Conservation (phyloP, 2,797 vertebrate genomes). For the Malurus splendens region DNA sequence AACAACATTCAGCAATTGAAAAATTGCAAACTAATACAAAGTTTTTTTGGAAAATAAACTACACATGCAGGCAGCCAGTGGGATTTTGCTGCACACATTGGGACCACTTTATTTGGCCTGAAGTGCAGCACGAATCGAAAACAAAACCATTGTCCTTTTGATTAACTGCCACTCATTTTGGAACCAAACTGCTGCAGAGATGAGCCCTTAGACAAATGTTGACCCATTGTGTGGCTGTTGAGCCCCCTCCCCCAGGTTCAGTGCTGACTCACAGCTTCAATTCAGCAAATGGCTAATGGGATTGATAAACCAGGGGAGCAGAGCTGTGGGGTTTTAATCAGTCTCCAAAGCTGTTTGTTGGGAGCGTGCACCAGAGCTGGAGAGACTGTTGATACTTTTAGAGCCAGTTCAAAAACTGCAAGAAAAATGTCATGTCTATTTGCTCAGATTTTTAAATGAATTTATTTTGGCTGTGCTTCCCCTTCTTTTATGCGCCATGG, state of each 20-base stretch:
- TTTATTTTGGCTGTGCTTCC: constrained; percentile 50
- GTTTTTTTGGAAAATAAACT: background rate
- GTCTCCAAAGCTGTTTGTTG: constrained; percentile 44
- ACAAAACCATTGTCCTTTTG: background rate
- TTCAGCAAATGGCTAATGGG: constrained; percentile 56
- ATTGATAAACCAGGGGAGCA: constrained; percentile 21
- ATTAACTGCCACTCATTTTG: constrained; percentile 13
- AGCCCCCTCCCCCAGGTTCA: constrained; percentile 17
- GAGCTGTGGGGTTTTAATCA: constrained; percentile 48
- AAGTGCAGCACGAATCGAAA: background rate
- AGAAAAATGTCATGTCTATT: constrained; percentile 55
- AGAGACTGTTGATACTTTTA: constrained; percentile 53
- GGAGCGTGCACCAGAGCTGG: constrained; percentile 2
- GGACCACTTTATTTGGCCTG: background rate
- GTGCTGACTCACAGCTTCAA: constrained; percentile 13
- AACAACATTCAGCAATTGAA: background rate
- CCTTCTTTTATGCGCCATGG: constrained; percentile 13
- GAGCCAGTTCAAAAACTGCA: constrained; percentile 45
- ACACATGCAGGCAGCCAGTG: background rate
- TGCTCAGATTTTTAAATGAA: constrained; percentile 43
- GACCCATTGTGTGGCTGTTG: constrained; percentile 16
- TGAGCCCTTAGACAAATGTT: constrained; percentile 49
- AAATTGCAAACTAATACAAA: background rate
- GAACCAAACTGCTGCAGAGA: constrained; percentile 9
- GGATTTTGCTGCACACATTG: constrained; percentile 9